phyloP scores from a whole-genome alignment of 2,888 invertebrate species.

The Leptinotarsa peninsularis region DNA sequence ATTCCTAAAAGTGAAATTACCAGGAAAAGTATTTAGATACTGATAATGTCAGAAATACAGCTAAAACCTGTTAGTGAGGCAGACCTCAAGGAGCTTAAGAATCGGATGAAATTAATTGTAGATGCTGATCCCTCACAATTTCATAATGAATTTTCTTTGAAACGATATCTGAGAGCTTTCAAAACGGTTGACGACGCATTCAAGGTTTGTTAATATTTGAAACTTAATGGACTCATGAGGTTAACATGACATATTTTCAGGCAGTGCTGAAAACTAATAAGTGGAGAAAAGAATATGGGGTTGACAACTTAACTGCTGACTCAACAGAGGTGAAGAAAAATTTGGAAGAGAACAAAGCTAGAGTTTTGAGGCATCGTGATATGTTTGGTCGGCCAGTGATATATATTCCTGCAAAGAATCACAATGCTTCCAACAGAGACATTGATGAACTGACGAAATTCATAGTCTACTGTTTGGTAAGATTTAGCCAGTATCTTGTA shows the following conservation, averaged over 20 bases:
- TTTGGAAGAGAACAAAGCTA: slow-evolving; percentile 72
- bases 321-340: slow-evolving; percentile 71
- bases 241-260: slow-evolving; percentile 60
- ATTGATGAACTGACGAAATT: slow-evolving; percentile 83
- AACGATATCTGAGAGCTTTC: slow-evolving; percentile 79
- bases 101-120: slow-evolving; percentile 78
- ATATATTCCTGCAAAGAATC: slow-evolving; percentile 83
- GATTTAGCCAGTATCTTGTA: no score
- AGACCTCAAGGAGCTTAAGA: slow-evolving; percentile 76
- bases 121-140: slow-evolving; percentile 81
- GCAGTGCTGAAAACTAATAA: slow-evolving; percentile 83
- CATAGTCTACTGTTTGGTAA: slow-evolving; percentile 80
- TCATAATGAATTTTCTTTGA: slow-evolving; percentile 80
- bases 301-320: slow-evolving; percentile 71
- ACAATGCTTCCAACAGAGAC: slow-evolving; percentile 77
- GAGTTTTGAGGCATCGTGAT: slow-evolving; percentile 79
- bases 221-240: not conserved
- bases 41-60: slow-evolving; percentile 37
- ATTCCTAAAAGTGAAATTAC: not conserved
- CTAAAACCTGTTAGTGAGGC: slow-evolving; percentile 71
- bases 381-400: slow-evolving; percentile 80
- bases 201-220: slow-evolving; percentile 68
- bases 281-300: slow-evolving; percentile 82
- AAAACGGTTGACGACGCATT: slow-evolving; percentile 80
- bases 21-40: not conserved